Evolutionary conservation across 2,113 vertebrate species (phyloP), one percentile per base, ranked within the genome.

Genomic region (Nyctereutes procyonoides): DNA sequence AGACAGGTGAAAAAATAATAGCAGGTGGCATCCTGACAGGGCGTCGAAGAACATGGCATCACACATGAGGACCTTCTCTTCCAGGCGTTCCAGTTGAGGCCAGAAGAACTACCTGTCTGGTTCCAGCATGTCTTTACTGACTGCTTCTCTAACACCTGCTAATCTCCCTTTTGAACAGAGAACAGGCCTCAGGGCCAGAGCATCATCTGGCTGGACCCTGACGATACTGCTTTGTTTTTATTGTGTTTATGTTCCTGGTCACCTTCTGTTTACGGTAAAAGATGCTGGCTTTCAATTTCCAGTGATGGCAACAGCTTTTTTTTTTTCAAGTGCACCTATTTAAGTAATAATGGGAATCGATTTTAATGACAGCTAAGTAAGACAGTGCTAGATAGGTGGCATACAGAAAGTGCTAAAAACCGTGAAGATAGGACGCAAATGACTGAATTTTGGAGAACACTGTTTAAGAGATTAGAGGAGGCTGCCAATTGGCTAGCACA

Each of bases 281-380:
- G 60, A 83, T 14, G 22, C 30, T 17, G n/a, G 58, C 16, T 84
- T 67, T 74, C 32, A 26, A 26, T 58, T 85, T 51, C 67, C 9
- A 14, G 32, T 6, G 15, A 28, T 24, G 9, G 35, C n/a, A 48
- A 83, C 11, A 53, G 10, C 60, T 56, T 48, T 38, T 11, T 51
- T 38, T 84, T 69, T 80, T 69, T 48, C 16, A 83, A 83, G 60
- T 7, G 30, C 8, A 17, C 19, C 58, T 43, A 79, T 38, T 63
- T 79, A 73, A 86, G 38, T 51, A 88, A 77, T 67, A 76, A 76
- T 60, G 8, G 9, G 28, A 94, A 53, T 81, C 55, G 0, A 53
- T 89, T 84, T 88, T 55, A 53, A 88, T 60, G 51, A 62, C 82
- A 91, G 85, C 79, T 58, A 53, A 84, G 38, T 88, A 48, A 83